Conservation (phyloP, 2,888 invertebrate genomes). For the Helicoverpa assulta region DNA sequence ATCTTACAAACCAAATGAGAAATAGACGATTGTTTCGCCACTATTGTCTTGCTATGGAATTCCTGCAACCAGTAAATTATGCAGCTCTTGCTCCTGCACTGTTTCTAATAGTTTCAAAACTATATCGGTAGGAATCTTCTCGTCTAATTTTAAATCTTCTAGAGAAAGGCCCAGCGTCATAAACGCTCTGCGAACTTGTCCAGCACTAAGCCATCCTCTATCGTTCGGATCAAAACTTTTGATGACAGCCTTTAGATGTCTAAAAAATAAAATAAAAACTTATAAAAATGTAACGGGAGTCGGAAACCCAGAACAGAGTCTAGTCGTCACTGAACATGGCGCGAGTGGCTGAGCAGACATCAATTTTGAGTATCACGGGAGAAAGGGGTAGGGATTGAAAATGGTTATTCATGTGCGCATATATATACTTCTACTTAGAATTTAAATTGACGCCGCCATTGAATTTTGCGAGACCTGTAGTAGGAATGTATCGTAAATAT, state of each 20-base stretch:
- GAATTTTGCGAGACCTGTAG: too few relatives aligned
- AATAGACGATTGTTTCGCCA: slow-evolving; percentile 15
- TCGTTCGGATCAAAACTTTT: slow-evolving; percentile 86
- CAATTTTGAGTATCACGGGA: too few relatives aligned
- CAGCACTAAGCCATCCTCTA: slow-evolving; percentile 80
- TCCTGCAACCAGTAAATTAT: slow-evolving; percentile 72
- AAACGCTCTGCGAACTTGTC: slow-evolving; percentile 79
- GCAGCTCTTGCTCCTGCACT: slow-evolving; percentile 77
- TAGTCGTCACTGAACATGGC: too few relatives aligned
- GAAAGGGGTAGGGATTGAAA: too few relatives aligned
- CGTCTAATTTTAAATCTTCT: slow-evolving; percentile 62
- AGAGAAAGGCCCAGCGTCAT: slow-evolving; percentile 74
- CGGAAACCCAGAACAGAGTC: too few relatives aligned
- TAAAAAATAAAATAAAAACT: slow-evolving; percentile 40
- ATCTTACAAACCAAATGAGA: neutral
- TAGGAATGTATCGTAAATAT: neutral
- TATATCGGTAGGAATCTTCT: slow-evolving; percentile 69
- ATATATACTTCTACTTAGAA: too few relatives aligned
- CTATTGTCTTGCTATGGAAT: slow-evolving; percentile 43
- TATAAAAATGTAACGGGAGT: too few relatives aligned
- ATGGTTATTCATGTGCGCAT: too few relatives aligned
- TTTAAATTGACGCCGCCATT: too few relatives aligned
- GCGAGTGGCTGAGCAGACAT: too few relatives aligned
- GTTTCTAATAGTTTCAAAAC: slow-evolving; percentile 68
- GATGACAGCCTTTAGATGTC: slow-evolving; percentile 80